Conservation (phyloP, 2,113 vertebrate species). For the Cochlearius cochlearius region DNA sequence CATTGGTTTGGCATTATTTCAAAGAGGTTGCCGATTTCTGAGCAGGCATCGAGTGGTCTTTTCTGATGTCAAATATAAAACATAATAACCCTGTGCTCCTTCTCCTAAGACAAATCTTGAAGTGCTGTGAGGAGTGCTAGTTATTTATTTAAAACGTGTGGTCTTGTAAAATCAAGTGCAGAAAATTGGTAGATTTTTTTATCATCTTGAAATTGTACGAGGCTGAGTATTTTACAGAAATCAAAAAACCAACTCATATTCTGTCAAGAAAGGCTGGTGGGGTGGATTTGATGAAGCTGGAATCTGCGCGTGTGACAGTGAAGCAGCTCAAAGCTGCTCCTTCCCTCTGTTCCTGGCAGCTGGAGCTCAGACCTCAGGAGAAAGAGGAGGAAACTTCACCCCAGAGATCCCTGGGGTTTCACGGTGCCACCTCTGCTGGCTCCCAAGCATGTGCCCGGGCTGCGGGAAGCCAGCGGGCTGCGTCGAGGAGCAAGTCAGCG, state of each 20-base stretch:
- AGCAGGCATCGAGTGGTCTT: not conserved
- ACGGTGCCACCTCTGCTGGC: not conserved
- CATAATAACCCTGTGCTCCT: not conserved
- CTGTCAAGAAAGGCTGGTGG: not conserved
- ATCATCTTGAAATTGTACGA: not conserved
- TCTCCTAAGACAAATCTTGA: not conserved
- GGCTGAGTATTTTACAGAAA: not conserved
- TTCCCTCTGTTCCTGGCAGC: not conserved
- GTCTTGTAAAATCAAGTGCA: not conserved
- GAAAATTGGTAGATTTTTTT: not conserved
- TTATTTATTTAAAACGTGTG: not conserved
- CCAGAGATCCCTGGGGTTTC: not conserved
- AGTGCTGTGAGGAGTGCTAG: not conserved
- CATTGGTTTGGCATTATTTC: not conserved
- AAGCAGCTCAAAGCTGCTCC: not conserved
- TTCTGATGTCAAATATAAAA: not conserved
- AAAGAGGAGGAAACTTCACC: not conserved
- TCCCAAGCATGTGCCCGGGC: rapidly evolving
- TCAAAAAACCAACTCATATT: not conserved
- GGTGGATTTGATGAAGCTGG: not conserved
- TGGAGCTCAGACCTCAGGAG: not conserved
- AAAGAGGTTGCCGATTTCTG: not conserved
- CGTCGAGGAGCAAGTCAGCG: rapidly evolving
- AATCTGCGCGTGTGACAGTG: not conserved
- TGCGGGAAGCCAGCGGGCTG: not conserved